Base-by-base conservation (phyloP, 1,140 invertebrate genomes). In the Drosophila subpulchrella region DNA sequence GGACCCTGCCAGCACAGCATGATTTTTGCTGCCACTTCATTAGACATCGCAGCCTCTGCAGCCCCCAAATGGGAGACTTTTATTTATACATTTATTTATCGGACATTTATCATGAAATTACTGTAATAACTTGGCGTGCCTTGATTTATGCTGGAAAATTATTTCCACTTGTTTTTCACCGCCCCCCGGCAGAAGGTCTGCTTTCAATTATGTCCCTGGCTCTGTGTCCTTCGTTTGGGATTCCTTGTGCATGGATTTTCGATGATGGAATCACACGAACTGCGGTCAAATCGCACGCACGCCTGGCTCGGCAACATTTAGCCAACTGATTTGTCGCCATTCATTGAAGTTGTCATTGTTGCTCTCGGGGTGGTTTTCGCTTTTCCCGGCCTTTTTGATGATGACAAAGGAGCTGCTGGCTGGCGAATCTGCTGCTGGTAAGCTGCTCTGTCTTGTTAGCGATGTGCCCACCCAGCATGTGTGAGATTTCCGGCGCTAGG, bases 221-320 rank as follows among this genome's bases (percentile, higher is more conserved):
- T 8, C 60, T 44, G 60, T 68, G 44, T 34, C 72, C 56, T 67
- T 60, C 39, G 54, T 27, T 3, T 27, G 27, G 27, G 27, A 27
- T 5, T 27, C 17, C 42, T 55, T 68, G 36, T 51, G 57, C 41
- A 58, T 78, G 62, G 54, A 70, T 46, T 81, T 75, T 53, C 51
- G 57, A 74, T 80, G 62, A 38, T 56, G 46, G 55, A 55, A 44
- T 66, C 63, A 36, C 58, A 70, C 57, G 38, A 78, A 71, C 41
- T 79, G 71, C 72, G 80, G 80, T 79, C 65, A 84, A 71, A 75
- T 83, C 71, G 54, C 80, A 79, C 71, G 81, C 80, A 82, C 75
- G 80, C 44, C 61, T 71, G 53, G 39, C 53, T 65, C 60, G 60
- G 44, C 32, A 54, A 27, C 53, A 72, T 78, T 78, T 72, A 56